phyloP scores from a whole-genome alignment of 2,888 invertebrate genomes.

The Gordius sp. region DNA sequence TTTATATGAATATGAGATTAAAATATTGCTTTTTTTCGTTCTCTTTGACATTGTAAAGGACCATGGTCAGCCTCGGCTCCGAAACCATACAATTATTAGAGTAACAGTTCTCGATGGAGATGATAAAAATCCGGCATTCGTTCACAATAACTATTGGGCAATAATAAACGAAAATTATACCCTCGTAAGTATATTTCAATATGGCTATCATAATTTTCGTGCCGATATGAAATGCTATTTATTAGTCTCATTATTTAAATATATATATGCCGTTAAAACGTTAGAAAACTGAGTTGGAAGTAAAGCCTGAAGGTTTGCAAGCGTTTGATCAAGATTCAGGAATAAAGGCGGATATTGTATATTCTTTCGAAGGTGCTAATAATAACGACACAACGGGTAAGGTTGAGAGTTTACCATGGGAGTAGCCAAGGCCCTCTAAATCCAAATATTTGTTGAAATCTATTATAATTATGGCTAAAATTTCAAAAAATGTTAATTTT shows the following conservation, averaged over 20 bases:
- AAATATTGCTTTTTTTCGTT: too few relatives aligned
- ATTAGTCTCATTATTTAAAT: background rate
- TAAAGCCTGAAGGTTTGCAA: background rate
- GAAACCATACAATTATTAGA: background rate
- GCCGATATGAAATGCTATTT: background rate
- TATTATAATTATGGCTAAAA: too few relatives aligned
- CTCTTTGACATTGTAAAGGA: constrained; percentile 8
- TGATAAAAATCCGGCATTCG: background rate
- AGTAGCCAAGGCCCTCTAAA: too few relatives aligned
- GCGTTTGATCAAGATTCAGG: constrained; percentile 1
- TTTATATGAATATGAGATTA: too few relatives aligned
- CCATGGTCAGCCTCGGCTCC: background rate
- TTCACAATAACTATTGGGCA: constrained; percentile 8
- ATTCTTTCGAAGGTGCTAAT: background rate
- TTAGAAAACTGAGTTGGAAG: background rate
- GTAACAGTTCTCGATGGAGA: background rate
- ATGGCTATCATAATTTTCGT: background rate
- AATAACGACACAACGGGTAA: constrained; percentile 8
- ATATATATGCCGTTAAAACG: background rate
- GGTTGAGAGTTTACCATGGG: too few relatives aligned
- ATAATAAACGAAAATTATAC: background rate
- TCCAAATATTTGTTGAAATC: too few relatives aligned
- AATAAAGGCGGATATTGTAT: background rate
- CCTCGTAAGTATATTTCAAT: too few relatives aligned
- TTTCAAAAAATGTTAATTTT: too few relatives aligned